A percentile compares a stretch with the other conserved stretches of the same genome.
These are phyloP conservation scores for Apantesis nais DNA, from an alignment of 2,888 invertebrate genomes.

Conservation along the genomic window DNA sequence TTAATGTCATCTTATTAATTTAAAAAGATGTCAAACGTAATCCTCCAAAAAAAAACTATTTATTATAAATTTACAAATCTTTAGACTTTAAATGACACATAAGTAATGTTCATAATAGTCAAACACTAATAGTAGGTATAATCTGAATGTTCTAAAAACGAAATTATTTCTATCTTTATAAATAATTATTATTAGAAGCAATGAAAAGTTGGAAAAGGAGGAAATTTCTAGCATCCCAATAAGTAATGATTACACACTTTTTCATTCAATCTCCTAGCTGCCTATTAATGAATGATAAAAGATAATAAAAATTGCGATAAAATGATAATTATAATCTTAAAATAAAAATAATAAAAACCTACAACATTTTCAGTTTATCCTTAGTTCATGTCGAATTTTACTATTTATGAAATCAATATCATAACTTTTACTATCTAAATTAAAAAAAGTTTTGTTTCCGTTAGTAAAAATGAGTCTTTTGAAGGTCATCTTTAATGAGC, in stretches of 20 bases:
- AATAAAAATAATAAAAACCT: background rate
- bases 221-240: background rate
- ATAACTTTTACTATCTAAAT: background rate
- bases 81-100: background rate
- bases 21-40: background rate
- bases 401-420: background rate
- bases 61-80: background rate
- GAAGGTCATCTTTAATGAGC: conserved; percentile 22
- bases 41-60: background rate
- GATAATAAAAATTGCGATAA: background rate
- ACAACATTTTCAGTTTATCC: background rate
- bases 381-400: background rate
- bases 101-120: too few relatives aligned
- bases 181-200: too few relatives aligned
- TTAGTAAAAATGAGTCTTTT: background rate
- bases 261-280: background rate
- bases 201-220: too few relatives aligned
- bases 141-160: background rate
- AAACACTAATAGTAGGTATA: too few relatives aligned
- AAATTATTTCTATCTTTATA: too few relatives aligned
- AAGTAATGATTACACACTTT: background rate
- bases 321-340: conserved; percentile 3
- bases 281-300: conserved; percentile 5
- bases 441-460: background rate
- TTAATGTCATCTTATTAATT: background rate